Conservation (phyloP, 2,888 invertebrate species). For the Agelastica alni region DNA sequence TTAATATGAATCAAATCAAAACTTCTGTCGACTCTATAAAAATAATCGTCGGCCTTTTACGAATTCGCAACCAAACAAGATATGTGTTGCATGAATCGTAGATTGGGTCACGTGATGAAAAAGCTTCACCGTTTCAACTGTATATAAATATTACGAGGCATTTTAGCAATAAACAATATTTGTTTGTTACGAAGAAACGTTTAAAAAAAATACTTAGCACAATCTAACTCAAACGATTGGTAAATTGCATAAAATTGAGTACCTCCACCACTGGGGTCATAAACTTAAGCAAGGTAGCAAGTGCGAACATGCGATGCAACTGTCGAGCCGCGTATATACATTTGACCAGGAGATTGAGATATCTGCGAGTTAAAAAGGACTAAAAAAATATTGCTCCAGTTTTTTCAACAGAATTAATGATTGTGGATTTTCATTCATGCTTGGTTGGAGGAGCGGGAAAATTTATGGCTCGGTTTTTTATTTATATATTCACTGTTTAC, state of each 20-base stretch:
- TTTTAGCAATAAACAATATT: too few relatives aligned
- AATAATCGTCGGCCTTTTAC: too few relatives aligned
- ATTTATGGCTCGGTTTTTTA: constrained; percentile 42
- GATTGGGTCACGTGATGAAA: too few relatives aligned
- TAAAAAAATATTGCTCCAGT: constrained; percentile 49
- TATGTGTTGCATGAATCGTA: too few relatives aligned
- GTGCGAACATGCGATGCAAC: constrained; percentile 45
- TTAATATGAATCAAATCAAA: too few relatives aligned
- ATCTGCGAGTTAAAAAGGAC: constrained; percentile 46
- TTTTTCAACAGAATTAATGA: constrained; percentile 50
- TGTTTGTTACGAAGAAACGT: too few relatives aligned
- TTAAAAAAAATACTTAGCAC: too few relatives aligned
- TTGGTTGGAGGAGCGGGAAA: constrained; percentile 50
- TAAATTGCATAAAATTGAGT: background rate
- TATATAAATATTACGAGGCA: too few relatives aligned
- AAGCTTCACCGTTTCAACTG: too few relatives aligned
- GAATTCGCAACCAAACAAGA: too few relatives aligned
- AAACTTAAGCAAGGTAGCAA: constrained; percentile 43
- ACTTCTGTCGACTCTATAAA: too few relatives aligned
- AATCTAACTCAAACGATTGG: too few relatives aligned
- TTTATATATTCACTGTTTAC: constrained; percentile 15
- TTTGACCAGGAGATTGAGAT: constrained; percentile 47
- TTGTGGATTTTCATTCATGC: constrained; percentile 53
- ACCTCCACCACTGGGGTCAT: constrained; percentile 39
- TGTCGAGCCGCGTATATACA: constrained; percentile 37